These are phyloP conservation scores for Crocuta crocuta DNA, from an alignment of 2,113 vertebrate species.

Conservation along the genomic window DNA sequence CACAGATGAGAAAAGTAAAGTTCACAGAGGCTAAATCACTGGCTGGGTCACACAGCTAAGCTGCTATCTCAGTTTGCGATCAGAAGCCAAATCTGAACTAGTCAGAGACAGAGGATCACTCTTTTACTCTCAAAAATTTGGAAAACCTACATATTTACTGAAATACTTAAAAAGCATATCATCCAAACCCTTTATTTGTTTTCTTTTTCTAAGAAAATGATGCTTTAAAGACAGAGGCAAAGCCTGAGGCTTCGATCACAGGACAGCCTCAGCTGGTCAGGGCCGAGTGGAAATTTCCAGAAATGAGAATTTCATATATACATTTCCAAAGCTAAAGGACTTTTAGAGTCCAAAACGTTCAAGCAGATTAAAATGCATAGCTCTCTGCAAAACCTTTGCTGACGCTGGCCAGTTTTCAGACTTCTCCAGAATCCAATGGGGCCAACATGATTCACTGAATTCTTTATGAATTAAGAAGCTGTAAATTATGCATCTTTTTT, in stretches of 20 bases:
- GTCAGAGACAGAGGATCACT: neutral
- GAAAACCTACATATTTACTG: slow-evolving; percentile 68
- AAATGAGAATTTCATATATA: slow-evolving; percentile 38
- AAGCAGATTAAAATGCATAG: slow-evolving; percentile 33
- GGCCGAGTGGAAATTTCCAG: slow-evolving; percentile 69
- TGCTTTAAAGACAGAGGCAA: slow-evolving; percentile 58
- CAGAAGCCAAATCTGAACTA: neutral
- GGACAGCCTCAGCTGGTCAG: slow-evolving; percentile 61
- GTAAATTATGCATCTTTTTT: slow-evolving; percentile 74
- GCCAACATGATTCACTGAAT: slow-evolving; percentile 77
- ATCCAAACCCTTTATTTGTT: slow-evolving; percentile 55
- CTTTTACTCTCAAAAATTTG: neutral
- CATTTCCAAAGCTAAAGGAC: slow-evolving; percentile 59
- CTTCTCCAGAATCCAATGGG: slow-evolving; percentile 55
- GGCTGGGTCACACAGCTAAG: neutral
- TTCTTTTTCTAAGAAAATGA: slow-evolving; percentile 46
- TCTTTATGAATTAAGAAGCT: slow-evolving; percentile 76
- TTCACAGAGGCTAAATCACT: neutral
- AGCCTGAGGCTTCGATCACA: slow-evolving; percentile 67
- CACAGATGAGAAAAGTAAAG: neutral
- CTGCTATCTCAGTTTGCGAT: neutral
- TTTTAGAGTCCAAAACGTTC: slow-evolving; percentile 27
- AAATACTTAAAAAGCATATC: slow-evolving; percentile 69
- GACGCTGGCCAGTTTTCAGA: slow-evolving; percentile 50
- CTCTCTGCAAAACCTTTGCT: slow-evolving; percentile 62